phyloP scores from a whole-genome alignment of 2,797 vertebrate genomes.

The Somateria mollissima region DNA sequence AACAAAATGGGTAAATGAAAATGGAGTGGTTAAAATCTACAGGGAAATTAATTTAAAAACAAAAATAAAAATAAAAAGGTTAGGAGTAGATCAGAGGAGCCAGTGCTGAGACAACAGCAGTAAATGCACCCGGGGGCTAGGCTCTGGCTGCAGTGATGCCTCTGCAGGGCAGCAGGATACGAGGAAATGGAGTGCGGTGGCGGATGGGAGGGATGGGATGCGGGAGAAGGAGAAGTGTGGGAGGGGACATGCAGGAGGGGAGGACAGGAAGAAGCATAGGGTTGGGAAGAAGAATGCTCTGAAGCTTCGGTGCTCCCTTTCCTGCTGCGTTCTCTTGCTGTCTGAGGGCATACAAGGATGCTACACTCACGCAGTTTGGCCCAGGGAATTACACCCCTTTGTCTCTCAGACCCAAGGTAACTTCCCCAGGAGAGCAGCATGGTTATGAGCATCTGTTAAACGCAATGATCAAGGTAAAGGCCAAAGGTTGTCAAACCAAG shows the following conservation, averaged over 20 bases:
- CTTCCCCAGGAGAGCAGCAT: neutral
- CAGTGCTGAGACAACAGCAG: slow-evolving; percentile 60
- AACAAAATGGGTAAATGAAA: slow-evolving; percentile 77
- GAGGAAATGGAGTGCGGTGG: slow-evolving; percentile 38
- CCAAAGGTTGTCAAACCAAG: slow-evolving; percentile 3
- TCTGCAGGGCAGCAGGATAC: slow-evolving; percentile 45
- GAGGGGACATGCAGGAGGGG: slow-evolving; percentile 29
- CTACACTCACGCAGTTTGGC: neutral
- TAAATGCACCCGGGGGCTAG: slow-evolving; percentile 50
- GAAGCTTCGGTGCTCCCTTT: slow-evolving; percentile 60
- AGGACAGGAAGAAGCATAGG: slow-evolving; percentile 45
- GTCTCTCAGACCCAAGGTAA: neutral
- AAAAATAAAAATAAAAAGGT: slow-evolving; percentile 68
- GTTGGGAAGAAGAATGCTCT: slow-evolving; percentile 52
- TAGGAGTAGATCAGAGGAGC: slow-evolving; percentile 69
- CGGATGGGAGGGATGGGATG: slow-evolving; percentile 1
- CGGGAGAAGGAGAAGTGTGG: slow-evolving; percentile 2
- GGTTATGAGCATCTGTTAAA: neutral
- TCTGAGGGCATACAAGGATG: neutral
- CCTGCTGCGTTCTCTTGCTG: neutral
- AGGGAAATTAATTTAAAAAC: slow-evolving; percentile 73
- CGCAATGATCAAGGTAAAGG: neutral
- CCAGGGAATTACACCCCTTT: neutral
- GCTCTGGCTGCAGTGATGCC: slow-evolving; percentile 37
- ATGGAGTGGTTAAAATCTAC: slow-evolving; percentile 76